Conservation (phyloP, 2,797 vertebrate genomes). For the Fratercula arctica region DNA sequence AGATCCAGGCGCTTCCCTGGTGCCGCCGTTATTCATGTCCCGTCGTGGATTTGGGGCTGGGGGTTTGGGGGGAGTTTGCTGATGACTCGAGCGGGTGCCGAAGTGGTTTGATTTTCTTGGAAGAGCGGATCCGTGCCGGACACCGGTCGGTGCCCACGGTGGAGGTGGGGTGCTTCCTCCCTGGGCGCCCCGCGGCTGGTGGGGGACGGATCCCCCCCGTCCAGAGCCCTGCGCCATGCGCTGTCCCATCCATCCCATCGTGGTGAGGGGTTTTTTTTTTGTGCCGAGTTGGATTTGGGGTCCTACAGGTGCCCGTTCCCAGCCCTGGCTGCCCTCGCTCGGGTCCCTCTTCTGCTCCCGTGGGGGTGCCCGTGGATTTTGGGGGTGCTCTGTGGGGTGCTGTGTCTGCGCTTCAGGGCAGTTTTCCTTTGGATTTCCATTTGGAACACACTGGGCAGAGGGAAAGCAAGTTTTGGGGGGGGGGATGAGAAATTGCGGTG, state of each 20-base stretch:
- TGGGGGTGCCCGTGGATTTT: background rate
- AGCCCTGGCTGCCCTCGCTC: background rate
- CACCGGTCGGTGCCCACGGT: accelerated
- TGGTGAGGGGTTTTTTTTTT: accelerated
- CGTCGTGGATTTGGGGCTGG: background rate
- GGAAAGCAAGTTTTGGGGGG: background rate
- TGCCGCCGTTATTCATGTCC: accelerated
- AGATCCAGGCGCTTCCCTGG: background rate
- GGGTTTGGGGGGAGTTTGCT: background rate
- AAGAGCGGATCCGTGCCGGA: accelerated
- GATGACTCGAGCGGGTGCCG: accelerated
- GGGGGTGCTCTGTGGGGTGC: accelerated
- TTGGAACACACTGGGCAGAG: accelerated
- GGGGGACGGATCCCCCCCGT: accelerated
- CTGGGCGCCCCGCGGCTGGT: accelerated
- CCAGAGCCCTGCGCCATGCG: accelerated
- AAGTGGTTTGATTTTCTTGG: accelerated
- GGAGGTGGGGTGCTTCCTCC: accelerated
- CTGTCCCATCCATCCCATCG: background rate
- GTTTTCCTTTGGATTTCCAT: background rate
- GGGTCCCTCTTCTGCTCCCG: background rate
- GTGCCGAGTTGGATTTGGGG: background rate
- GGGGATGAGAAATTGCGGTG: background rate
- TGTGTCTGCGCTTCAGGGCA: accelerated
- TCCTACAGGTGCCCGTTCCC: background rate